phyloP scores from a whole-genome alignment of 2,888 invertebrate species.

The Lamellibrachia satsuma region DNA sequence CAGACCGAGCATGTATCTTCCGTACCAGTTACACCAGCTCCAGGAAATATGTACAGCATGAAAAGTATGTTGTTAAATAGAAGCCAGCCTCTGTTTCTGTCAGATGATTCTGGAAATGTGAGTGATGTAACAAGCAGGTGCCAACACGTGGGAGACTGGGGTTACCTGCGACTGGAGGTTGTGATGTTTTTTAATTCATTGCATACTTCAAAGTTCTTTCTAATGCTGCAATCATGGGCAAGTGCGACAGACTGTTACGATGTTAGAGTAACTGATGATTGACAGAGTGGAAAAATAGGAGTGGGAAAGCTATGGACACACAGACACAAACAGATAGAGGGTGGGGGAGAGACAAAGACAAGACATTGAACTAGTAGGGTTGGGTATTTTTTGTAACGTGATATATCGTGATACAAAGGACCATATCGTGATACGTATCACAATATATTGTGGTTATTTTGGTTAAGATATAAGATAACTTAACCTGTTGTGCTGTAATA shows the following conservation, averaged over 20 bases:
- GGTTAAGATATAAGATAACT: no score
- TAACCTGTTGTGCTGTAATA: no score
- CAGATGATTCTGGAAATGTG: background rate
- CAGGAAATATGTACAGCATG: background rate
- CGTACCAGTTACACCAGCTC: conserved; percentile 17
- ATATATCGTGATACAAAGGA: no score
- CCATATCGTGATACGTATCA: no score
- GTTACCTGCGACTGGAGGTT: background rate
- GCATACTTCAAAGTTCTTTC: background rate
- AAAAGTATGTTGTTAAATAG: background rate
- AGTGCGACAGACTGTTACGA: background rate
- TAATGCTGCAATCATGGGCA: background rate
- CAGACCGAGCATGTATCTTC: background rate
- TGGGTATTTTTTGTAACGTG: no score
- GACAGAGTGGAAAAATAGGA: background rate
- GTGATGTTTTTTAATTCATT: background rate
- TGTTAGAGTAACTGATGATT: background rate
- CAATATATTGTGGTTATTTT: no score
- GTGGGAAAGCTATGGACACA: background rate
- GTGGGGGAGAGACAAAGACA: background rate
- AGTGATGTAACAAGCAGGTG: background rate
- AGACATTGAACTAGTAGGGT: no score
- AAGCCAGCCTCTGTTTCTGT: background rate
- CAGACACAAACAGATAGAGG: background rate
- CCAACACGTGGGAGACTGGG: background rate